Evolutionary conservation across 2,888 invertebrate genomes (phyloP), one percentile per base, ranked within the genome.

Genomic region (Ctena decussata): DNA sequence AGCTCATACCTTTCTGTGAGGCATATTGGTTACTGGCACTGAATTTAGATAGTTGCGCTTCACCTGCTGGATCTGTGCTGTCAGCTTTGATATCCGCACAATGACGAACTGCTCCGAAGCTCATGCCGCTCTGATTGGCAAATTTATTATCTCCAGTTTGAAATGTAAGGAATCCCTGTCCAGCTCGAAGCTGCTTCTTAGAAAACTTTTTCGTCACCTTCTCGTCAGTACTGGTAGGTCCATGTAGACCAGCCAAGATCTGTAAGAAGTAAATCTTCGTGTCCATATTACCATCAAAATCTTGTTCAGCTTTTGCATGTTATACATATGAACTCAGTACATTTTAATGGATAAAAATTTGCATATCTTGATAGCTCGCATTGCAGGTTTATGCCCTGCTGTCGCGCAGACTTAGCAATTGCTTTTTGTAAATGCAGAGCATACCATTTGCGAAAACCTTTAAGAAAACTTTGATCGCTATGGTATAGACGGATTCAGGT

Each of bases 151-250:
- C 92, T 11, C 94, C 94, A 39, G 92, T 89, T 87, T 94, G 94
- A 44, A 84, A 84, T 60, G 94, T 92, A 71, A 95, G 93, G 75
- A 94, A 91, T 24, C 92, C 92, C 30, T 94, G 91, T 27, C 94
- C 93, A 41, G 94, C 93, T 71, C 92, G 91, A 80, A 93, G 89
- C 86, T 95, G 94, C 83, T 95, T 95, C 57, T 92, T 91, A 21
- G 95, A 92, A 85, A 95, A 96, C 60, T 94, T 85, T 77, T 83
- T 88, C 84, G 81, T 84, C 82, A 73, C 53, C 73, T 82, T 53
- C 93, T 30, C 93, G 90, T 84, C 82, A 76, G 82, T 44, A 41
- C 44, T 41, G 3, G 72, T 72, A 27, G 72, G 72, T 3, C 65
- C 65, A 65, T 65, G 65, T 18, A 65, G 65, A n/a, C 65, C 65